These are phyloP conservation scores for Pyxicephalus adspersus DNA, from an alignment of 2,113 vertebrate species.

Conservation along the genomic window DNA sequence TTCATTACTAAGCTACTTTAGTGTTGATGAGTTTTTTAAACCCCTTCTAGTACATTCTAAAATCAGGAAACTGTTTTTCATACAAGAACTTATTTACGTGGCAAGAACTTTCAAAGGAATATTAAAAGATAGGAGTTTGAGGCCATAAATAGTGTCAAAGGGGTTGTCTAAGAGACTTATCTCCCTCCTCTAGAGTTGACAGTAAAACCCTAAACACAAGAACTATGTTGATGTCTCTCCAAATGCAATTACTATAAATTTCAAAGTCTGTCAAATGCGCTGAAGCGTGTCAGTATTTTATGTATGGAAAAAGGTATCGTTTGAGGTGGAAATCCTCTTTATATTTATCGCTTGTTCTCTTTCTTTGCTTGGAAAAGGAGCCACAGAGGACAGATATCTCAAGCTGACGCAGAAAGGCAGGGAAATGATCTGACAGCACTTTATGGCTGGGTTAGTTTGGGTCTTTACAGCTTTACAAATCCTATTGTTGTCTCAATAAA, in stretches of 20 bases:
- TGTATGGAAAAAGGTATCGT: slow-evolving; percentile 55
- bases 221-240: slow-evolving; percentile 50
- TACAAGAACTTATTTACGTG: slow-evolving; percentile 31
- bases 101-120: slow-evolving; percentile 46
- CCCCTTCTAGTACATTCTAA: not conserved
- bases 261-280: slow-evolving; percentile 43
- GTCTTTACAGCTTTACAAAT: slow-evolving; percentile 54
- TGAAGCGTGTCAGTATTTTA: slow-evolving; percentile 31
- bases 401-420: slow-evolving; percentile 45
- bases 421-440: slow-evolving; percentile 47
- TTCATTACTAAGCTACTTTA: not conserved
- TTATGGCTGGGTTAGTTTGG: slow-evolving; percentile 52
- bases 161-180: slow-evolving; percentile 33
- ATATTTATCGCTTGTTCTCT: slow-evolving; percentile 58
- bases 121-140: slow-evolving; percentile 17
- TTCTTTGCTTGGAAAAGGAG: slow-evolving; percentile 53
- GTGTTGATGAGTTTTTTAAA: not conserved
- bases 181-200: slow-evolving; percentile 29
- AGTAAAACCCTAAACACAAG: slow-evolving; percentile 19
- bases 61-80: not conserved
- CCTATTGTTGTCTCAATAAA: slow-evolving; percentile 64
- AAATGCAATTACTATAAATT: slow-evolving; percentile 50
- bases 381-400: slow-evolving; percentile 59
- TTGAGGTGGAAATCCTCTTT: slow-evolving; percentile 58
- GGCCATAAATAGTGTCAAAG: slow-evolving; percentile 35